These are phyloP conservation scores for Neotoxoptera formosana DNA, from an alignment of 1,140 invertebrate genomes.

Conservation along the genomic window DNA sequence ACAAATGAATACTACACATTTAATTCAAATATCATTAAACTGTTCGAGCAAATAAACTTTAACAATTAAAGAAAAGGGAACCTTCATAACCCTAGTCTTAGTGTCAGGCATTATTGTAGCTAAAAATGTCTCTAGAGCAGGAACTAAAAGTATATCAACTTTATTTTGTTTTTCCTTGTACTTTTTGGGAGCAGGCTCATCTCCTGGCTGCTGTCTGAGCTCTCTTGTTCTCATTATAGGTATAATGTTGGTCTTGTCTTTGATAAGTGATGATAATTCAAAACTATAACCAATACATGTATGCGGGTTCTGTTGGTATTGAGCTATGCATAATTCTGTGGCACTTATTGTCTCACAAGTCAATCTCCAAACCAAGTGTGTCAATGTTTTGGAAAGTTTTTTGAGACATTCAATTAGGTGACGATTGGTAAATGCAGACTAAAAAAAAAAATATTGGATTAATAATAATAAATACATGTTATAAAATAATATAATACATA, in stretches of 20 bases:
- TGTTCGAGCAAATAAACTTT: slow-evolving; percentile 67
- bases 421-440: slow-evolving; percentile 82
- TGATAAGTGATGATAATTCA: slow-evolving; percentile 62
- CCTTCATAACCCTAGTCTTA: slow-evolving; percentile 78
- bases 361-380: slow-evolving; percentile 81
- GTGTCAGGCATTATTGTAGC: slow-evolving; percentile 70
- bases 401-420: slow-evolving; percentile 78
- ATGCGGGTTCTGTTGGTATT: slow-evolving; percentile 69
- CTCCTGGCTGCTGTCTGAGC: slow-evolving; percentile 36
- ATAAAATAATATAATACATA: not conserved
- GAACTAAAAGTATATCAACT: slow-evolving; percentile 77
- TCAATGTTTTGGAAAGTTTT: slow-evolving; percentile 73
- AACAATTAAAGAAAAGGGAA: slow-evolving; percentile 81
- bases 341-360: slow-evolving; percentile 79
- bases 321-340: slow-evolving; percentile 80
- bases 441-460: slow-evolving; percentile 61
- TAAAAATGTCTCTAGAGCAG: slow-evolving; percentile 76
- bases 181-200: slow-evolving; percentile 62
- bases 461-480: slow-evolving; percentile 6
- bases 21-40: slow-evolving; percentile 63
- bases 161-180: not conserved
- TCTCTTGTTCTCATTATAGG: slow-evolving; percentile 77
- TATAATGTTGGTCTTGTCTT: slow-evolving; percentile 73
- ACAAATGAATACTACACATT: not conserved
- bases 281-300: slow-evolving; percentile 63